Evolutionary conservation across 2,113 vertebrate genomes (phyloP).

Genomic region (Panthera leo): DNA sequence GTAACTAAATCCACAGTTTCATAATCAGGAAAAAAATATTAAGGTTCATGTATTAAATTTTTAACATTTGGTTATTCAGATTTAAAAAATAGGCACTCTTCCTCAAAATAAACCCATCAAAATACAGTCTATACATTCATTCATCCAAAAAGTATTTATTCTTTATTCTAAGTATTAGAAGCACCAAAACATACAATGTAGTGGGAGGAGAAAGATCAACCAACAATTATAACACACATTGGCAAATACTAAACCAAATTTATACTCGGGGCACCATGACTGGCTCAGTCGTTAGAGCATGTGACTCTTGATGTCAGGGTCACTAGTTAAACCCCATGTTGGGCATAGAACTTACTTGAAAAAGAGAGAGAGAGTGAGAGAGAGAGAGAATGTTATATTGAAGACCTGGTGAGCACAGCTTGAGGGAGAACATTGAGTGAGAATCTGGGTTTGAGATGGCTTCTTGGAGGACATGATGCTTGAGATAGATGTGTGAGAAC

Average conservation of each 20-base stretch:
- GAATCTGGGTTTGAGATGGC: background rate
- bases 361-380: background rate
- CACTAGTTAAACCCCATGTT: background rate
- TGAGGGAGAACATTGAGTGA: background rate
- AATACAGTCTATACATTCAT: background rate
- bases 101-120: background rate
- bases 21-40: slow-evolving; percentile 23
- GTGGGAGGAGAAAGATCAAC: background rate
- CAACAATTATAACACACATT: background rate
- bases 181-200: background rate
- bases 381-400: background rate
- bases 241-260: background rate
- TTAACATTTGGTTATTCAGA: background rate
- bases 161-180: background rate
- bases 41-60: background rate
- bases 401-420: background rate
- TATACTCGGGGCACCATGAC: background rate
- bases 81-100: background rate
- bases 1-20: background rate
- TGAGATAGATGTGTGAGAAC: background rate
- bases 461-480: background rate
- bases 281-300: background rate
- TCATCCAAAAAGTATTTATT: background rate
- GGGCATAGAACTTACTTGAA: background rate
- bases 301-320: background rate